Percentiles rank a stretch among this genome's conserved stretches.
Evolutionary conservation across 1,140 invertebrate genomes (phyloP).

Genomic region (Oppia nitens): DNA sequence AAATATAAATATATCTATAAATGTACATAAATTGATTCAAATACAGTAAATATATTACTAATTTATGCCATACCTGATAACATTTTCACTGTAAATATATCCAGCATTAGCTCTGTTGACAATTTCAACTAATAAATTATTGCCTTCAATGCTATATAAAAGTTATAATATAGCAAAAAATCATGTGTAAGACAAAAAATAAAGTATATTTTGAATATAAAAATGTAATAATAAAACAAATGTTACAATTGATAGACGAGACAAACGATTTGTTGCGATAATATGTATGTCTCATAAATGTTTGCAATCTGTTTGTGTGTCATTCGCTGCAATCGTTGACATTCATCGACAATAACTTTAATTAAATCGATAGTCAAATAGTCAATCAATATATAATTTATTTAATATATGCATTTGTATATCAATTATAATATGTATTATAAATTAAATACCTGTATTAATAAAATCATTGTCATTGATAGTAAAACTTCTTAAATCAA

Average conservation of each 20-base stretch:
- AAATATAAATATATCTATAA: no score
- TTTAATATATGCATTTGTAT: not conserved
- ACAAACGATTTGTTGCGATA: not conserved
- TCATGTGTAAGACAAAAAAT: no score
- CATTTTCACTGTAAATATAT: conserved; percentile 97
- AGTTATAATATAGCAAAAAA: no score
- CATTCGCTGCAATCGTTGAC: not conserved
- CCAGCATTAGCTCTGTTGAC: conserved; percentile 82
- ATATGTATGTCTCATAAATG: not conserved
- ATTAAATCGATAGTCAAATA: no score
- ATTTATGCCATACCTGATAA: conserved; percentile 60
- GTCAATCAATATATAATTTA: not conserved
- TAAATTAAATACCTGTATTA: not conserved
- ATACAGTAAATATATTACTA: not conserved
- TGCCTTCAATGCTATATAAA: conserved; percentile 75
- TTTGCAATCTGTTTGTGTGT: not conserved
- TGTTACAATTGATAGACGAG: not conserved
- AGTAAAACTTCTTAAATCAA: not conserved
- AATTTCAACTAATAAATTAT: conserved; percentile 95
- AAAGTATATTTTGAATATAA: no score
- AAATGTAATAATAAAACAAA: no score
- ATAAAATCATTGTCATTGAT: not conserved
- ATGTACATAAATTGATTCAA: no score
- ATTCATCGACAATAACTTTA: no score
- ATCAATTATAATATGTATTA: not conserved